Percentiles rank a stretch among this genome's conserved stretches.
Evolutionary conservation across 2,797 vertebrate species (phyloP).

Genomic region (Thaleichthys pacificus): DNA sequence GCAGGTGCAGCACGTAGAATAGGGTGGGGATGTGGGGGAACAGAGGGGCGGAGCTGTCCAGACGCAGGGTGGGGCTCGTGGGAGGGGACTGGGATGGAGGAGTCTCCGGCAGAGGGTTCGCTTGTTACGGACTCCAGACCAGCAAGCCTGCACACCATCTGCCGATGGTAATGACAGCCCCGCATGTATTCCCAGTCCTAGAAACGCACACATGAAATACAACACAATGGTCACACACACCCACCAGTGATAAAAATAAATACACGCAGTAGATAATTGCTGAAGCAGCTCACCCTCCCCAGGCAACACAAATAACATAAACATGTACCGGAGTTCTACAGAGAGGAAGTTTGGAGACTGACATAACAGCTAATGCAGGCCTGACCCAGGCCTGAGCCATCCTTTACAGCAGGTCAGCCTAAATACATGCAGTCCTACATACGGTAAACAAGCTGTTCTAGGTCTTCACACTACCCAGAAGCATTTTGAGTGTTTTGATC

Average conservation of each 20-base stretch:
- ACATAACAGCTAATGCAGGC: background rate
- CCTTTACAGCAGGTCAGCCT: background rate
- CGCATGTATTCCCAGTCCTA: constrained; percentile 95
- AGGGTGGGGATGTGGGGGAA: constrained; percentile 90
- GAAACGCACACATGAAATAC: constrained; percentile 5
- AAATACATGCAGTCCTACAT: background rate
- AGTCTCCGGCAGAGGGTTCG: constrained; percentile 46
- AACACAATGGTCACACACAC: background rate
- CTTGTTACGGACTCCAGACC: constrained; percentile 64
- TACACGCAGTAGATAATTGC: background rate
- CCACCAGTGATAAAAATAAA: background rate
- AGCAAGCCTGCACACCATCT: constrained; percentile 81
- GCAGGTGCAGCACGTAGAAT: constrained; percentile 93
- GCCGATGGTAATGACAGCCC: constrained; percentile 87
- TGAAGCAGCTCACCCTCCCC: background rate
- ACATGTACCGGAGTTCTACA: background rate
- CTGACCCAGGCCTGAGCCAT: background rate
- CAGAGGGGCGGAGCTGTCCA: constrained; percentile 89
- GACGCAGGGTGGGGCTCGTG: constrained; percentile 68
- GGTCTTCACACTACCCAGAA: background rate
- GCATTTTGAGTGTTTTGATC: background rate
- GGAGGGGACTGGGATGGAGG: constrained; percentile 38
- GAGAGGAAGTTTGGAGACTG: background rate
- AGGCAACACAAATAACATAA: background rate
- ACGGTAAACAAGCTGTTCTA: background rate